Base-by-base conservation (phyloP, 2,888 invertebrate species). In the Drosophila atroscutellata region DNA sequence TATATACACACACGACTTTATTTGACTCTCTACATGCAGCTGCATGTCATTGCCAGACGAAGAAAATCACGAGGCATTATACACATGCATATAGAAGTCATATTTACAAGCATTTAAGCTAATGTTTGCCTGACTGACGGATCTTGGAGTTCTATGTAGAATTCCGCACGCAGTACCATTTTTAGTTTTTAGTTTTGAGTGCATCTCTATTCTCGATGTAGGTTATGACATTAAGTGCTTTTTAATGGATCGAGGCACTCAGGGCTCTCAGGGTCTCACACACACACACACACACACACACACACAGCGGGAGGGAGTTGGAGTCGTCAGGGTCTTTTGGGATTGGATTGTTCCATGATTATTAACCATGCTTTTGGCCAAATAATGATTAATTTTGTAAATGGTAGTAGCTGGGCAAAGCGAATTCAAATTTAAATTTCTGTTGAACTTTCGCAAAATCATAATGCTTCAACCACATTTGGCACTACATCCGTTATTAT, bases 211-310 rank as follows among this genome's bases (percentile, higher is more conserved):
- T 49, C 50, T 50, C 61, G 18, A 51, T 57, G 50, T 42, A 24
- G 54, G 72, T 64, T 75, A 72, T 79, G 69, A 75, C 71, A 76
- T 68, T 87, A 85, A 85, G 80, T 85, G 85, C 60, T 59, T 87
- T 84, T 86, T 85, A 85, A 86, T 85, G 76, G 76, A 60, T 55
- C 55, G 54, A 58, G 55, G 26, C 55, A 39, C 58, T 28, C 20
- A 39, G 64, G 75, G 55, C 61, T 77, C 26, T 54, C 45, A 45
- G 8, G 20, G 45, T 24, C 39, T 11, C 39, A 20, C 20, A 20
- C 20, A 42, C 6, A 20, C 20, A 34, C 34, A 36, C 47, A 30
- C 34, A 54, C 24, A 24, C 32, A 36, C 47, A 30, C 34, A 54
- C 37, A 28, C 59, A 42, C 52, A 52, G 15, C 52, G 52, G 34